Evolutionary conservation across 2,888 invertebrate species (phyloP), one percentile per base, ranked within the genome.

Genomic region (Sturmia bella): DNA sequence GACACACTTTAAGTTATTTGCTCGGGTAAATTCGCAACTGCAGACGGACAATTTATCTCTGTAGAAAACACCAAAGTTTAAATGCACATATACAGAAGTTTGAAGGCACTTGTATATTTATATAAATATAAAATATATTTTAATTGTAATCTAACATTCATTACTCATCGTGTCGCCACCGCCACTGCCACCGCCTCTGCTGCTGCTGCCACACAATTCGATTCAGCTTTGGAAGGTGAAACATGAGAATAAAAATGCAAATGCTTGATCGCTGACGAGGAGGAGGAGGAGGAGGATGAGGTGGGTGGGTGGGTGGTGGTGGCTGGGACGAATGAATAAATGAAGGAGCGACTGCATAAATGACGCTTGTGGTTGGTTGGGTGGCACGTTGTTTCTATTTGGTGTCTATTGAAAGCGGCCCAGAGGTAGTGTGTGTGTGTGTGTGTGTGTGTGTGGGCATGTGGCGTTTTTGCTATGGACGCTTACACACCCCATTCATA

Each of bases 401-500:
- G 32, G 32, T 32, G 9, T 63, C 7, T 39, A 15, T n/a, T 24
- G 45, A 56, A 45, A 73, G n/a, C n/a, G 41, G 50, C 61, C 39
- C 70, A 73, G 43, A 76, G 37, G 24, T 21, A 24, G 15, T 66
- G 21, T 41, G 15, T 39, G 3, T 39, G 1, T 2, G 39, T 39
- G 12, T 12, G 15, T 66, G 21, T 41, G 15, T 39, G 3, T 39
- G 1, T 2, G 39, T 39, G 12, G 11, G n/a, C n/a, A 32, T 32
- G 32, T 2, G n/a, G 45, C 39, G 15, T 15, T 32, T 2, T 9
- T 32, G n/a, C 11, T 57, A 64, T 73, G 64, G 69, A 69, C 63
- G 69, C 57, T 77, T 69, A 79, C 76, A 84, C 83, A 80, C 80
- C 83, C 80, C 83, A 82, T 83, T 84, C 83, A 80, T 73, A n/a